phyloP scores from a whole-genome alignment of 2,797 vertebrate species.

The Cygnus olor region DNA sequence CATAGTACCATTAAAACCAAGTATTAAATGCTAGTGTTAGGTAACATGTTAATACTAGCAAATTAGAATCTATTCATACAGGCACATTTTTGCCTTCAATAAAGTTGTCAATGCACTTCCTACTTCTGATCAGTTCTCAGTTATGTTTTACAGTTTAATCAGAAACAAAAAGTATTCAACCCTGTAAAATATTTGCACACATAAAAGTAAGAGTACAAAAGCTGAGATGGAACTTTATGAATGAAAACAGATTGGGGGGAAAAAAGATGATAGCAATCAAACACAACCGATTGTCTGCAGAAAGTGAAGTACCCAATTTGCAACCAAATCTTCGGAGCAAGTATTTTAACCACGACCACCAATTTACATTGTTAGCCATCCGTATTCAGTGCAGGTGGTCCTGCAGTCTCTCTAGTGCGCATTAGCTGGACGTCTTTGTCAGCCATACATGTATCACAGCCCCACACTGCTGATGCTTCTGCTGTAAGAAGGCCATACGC shows the following conservation, averaged over 20 bases:
- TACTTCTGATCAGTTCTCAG: neutral
- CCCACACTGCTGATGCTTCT: conserved; percentile 85
- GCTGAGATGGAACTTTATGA: conserved; percentile 35
- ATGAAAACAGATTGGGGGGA: neutral
- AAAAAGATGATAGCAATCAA: neutral
- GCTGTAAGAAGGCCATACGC: conserved; percentile 86
- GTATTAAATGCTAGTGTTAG: neutral
- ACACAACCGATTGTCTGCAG: conserved; percentile 50
- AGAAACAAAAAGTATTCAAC: neutral
- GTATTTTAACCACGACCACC: neutral
- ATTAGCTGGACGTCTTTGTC: conserved; percentile 82
- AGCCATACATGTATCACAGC: conserved; percentile 87
- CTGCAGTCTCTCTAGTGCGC: conserved; percentile 75
- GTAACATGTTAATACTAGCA: conserved; percentile 23
- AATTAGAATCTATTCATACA: conserved; percentile 14
- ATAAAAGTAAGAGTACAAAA: conserved; percentile 38
- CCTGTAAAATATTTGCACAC: conserved; percentile 11
- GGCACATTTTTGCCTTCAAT: neutral
- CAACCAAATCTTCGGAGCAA: neutral
- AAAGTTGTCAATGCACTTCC: neutral
- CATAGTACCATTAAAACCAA: conserved; percentile 31
- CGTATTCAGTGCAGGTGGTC: conserved; percentile 47
- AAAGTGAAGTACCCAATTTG: conserved; percentile 53
- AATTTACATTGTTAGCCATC: conserved; percentile 58
- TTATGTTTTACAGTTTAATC: neutral